These are phyloP conservation scores for Tipula confusa DNA, from an alignment of 2,888 invertebrate genomes.

Conservation along the genomic window DNA sequence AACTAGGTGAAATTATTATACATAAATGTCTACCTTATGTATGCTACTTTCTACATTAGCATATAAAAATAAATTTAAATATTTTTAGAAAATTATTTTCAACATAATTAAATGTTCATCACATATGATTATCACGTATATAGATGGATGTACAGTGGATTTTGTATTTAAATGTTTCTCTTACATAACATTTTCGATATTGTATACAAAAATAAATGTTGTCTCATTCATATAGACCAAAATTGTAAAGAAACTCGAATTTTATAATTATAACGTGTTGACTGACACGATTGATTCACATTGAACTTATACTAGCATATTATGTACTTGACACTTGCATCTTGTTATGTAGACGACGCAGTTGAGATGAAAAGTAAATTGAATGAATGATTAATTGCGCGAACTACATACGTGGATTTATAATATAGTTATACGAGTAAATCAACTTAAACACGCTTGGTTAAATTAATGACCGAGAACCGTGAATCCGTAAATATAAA, in stretches of 20 bases:
- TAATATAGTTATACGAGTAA: no score
- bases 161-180: not conserved
- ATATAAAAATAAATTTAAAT: not conserved
- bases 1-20: not conserved
- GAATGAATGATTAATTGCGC: no score
- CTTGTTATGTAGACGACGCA: no score
- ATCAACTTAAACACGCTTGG: no score
- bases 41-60: not conserved
- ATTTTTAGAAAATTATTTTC: not conserved
- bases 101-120: not conserved
- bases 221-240: not conserved
- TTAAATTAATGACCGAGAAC: not conserved
- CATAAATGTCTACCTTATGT: not conserved
- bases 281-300: not conserved
- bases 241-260: not conserved
- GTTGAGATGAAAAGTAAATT: not conserved
- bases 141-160: not conserved
- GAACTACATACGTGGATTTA: no score
- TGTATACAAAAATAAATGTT: not conserved
- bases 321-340: not conserved
- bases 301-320: not conserved
- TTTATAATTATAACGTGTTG: not conserved
- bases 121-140: not conserved
- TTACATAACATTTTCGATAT: not conserved
- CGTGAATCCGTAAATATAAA: not conserved